Evolutionary conservation across 37 sponge, comb jelly and placozoan genomes (phyloP).

Genomic region (Eunapius fragilis): DNA sequence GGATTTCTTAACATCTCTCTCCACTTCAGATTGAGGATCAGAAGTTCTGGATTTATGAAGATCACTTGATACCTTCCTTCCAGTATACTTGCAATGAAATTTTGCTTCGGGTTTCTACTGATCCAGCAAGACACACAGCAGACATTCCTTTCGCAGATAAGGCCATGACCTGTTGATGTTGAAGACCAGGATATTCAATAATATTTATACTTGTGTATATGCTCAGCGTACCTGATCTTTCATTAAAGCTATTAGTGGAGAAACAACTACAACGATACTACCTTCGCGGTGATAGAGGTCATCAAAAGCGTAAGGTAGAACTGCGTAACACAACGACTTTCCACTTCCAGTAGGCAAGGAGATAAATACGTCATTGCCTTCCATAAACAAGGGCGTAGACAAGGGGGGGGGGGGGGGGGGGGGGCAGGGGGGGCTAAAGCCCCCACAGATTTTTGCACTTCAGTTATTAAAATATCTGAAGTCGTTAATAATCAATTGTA

Average conservation of each 20-base stretch:
- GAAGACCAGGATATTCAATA: neutral
- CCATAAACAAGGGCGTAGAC: no score
- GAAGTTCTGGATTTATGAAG: constrained; percentile 30
- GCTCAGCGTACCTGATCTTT: constrained; percentile 8
- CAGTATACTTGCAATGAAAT: neutral
- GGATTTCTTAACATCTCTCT: neutral
- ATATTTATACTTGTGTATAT: neutral
- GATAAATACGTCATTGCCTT: constrained; percentile 16
- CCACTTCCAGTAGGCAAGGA: constrained; percentile 37
- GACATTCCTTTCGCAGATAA: constrained; percentile 6
- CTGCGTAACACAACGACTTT: constrained; percentile 16
- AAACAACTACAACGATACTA: constrained; percentile 35
- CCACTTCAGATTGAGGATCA: constrained; percentile 8
- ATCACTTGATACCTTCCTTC: constrained; percentile 25
- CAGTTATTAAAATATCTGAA: neutral
- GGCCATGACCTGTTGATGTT: neutral
- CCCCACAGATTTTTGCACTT: neutral
- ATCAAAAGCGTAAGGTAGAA: constrained; percentile 5
- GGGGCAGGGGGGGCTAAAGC: no score
- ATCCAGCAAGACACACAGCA: neutral
- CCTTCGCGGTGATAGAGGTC: neutral
- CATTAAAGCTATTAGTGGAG: constrained; percentile 14
- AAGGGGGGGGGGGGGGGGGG: no score
- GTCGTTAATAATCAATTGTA: no score
- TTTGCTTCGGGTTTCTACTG: neutral